Percentiles rank a stretch among this genome's conserved stretches.
Conservation (phyloP, 92 coral and sea anemone species). For the Parazoanthus darwini region DNA sequence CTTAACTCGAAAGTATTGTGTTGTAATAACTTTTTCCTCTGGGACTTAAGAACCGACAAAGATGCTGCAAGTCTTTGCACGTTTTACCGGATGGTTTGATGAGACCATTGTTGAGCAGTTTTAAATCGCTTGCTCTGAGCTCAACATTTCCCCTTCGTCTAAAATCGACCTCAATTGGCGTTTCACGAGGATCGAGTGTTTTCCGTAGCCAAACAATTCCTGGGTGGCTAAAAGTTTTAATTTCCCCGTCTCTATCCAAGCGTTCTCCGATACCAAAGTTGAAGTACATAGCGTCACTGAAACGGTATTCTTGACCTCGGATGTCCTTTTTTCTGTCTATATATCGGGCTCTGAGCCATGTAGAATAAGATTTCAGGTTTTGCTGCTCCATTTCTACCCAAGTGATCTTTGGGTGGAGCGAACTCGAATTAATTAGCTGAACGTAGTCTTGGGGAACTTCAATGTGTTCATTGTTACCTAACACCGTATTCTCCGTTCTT, state of each 20-base stretch:
- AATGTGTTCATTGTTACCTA: background rate
- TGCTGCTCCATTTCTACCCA: slow-evolving; percentile 7
- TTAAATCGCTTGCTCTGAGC: background rate
- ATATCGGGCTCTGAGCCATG: background rate
- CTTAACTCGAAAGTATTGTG: slow-evolving; percentile 8
- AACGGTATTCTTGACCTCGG: background rate
- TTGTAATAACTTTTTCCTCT: slow-evolving; percentile 12
- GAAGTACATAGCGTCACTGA: background rate
- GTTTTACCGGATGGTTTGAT: background rate
- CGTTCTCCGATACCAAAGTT: background rate
- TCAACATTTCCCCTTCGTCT: slow-evolving; percentile 3
- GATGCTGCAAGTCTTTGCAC: too few species aligned
- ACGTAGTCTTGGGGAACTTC: slow-evolving; percentile 19
- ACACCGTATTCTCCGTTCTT: slow-evolving; percentile 1
- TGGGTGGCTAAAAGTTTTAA: background rate
- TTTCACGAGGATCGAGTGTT: slow-evolving; percentile 5
- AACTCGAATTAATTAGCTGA: background rate
- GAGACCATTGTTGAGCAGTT: background rate
- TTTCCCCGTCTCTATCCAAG: background rate
- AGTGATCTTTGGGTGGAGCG: background rate
- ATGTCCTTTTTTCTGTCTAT: slow-evolving; percentile 2
- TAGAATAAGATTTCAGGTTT: background rate
- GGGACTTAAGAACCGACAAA: slow-evolving; percentile 20
- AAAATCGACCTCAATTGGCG: background rate
- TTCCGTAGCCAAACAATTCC: slow-evolving; percentile 10